Percentiles rank a stretch among this genome's conserved stretches.
phyloP scores from a whole-genome alignment of 2,113 vertebrate genomes.

The Rafetus swinhoei region DNA sequence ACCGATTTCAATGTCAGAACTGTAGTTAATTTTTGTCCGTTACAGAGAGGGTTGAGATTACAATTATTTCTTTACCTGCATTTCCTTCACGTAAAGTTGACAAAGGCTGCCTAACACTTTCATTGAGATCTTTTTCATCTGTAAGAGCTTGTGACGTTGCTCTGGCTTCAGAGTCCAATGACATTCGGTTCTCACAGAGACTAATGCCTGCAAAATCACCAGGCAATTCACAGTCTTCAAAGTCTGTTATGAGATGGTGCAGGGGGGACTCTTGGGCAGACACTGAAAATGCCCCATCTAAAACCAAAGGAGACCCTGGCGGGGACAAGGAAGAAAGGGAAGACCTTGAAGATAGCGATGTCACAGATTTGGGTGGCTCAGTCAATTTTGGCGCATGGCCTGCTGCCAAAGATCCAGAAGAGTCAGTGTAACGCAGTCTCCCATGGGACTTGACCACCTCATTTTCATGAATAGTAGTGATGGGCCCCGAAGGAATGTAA shows the following conservation, averaged over 20 bases:
- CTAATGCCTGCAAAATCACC: constrained; percentile 74
- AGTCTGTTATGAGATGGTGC: constrained; percentile 74
- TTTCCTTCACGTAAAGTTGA: constrained; percentile 69
- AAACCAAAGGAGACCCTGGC: constrained; percentile 83
- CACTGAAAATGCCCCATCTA: constrained; percentile 76
- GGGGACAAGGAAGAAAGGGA: constrained; percentile 88
- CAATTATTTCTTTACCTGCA: constrained; percentile 70
- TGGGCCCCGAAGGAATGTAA: constrained; percentile 83
- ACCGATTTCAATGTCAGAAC: neutral
- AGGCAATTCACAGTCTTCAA: constrained; percentile 78
- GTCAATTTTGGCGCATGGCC: constrained; percentile 67
- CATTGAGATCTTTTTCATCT: constrained; percentile 69
- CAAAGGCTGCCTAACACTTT: constrained; percentile 54
- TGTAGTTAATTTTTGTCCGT: neutral
- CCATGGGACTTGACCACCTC: constrained; percentile 81
- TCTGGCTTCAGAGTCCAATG: constrained; percentile 72
- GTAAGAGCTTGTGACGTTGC: constrained; percentile 43
- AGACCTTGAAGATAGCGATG: constrained; percentile 86
- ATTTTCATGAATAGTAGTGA: constrained; percentile 90
- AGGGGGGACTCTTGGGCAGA: constrained; percentile 73
- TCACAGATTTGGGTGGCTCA: constrained; percentile 85
- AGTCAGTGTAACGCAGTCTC: constrained; percentile 68
- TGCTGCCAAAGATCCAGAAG: constrained; percentile 42
- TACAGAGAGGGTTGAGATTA: neutral
- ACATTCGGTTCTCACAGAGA: constrained; percentile 73